Evolutionary conservation across 2,888 invertebrate species (phyloP), one percentile per base, ranked within the genome.

Genomic region (Steinernema carpocapsae): DNA sequence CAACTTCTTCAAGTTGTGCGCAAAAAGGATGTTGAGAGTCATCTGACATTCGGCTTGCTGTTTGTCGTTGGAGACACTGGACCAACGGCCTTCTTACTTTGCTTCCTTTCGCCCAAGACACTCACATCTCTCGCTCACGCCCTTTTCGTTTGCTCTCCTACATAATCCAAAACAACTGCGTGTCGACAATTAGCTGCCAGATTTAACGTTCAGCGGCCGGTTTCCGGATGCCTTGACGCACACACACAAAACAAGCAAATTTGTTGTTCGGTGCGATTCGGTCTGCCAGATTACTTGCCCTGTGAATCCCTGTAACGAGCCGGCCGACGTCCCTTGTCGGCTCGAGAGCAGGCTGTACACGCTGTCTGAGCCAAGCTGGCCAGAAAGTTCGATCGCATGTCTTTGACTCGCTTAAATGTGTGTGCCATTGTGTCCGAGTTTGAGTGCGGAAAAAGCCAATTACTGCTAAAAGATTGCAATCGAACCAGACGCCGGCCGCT

Each of bases 121-220:
- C 71, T 71, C 71, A 22, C 32, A 19, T 71, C 32, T 19, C 48
- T 71, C 71, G 32, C 48, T 71, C 48, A 29, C 71, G 71, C 51
- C 71, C 51, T 46, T 71, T 71, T 71, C 51, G 48, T 48, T 19
- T 29, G 64, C 32, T 64, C 64, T 37, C 64, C 32, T 29, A 26
- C 64, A 64, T 64, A 64, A 64, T 64, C 64, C 64, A 64, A 64
- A 64, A 64, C 64, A 64, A 64, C 64, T 64, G 64, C 64, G 64
- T 64, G 64, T 64, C 32, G 64, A 64, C 64, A 64, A 64, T 64
- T 64, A 64, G 64, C 64, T 64, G 64, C 64, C 64, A 64, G 64
- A 64, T 64, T 64, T 64, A 64, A 64, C 64, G 64, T 64, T 64
- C 64, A 64, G 64, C 29, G 19, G 64, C 64, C 64, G 32, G 64